Percentiles rank a stretch among this genome's conserved stretches.
Evolutionary conservation across 2,797 vertebrate genomes (phyloP).

Genomic region (Etheostoma nigrum): DNA sequence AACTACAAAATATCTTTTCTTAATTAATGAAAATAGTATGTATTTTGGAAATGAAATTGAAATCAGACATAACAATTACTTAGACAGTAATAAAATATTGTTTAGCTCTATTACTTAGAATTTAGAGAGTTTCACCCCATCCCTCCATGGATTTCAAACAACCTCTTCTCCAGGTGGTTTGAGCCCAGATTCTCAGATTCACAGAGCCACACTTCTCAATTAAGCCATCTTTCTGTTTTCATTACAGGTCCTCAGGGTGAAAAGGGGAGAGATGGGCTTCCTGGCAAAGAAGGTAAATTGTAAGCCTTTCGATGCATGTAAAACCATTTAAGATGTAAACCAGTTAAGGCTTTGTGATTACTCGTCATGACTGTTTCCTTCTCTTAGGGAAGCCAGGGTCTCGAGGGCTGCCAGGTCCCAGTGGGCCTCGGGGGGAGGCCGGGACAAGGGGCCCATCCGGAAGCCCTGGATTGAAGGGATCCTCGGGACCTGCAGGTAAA

Average conservation of each 20-base stretch:
- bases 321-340: constrained; percentile 42
- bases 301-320: constrained; percentile 30
- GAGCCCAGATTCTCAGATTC: constrained; percentile 11
- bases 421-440: constrained; percentile 86
- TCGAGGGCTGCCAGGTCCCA: constrained; percentile 84
- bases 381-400: constrained; percentile 83
- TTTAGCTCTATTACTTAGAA: constrained; percentile 9
- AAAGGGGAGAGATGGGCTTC: constrained; percentile 81
- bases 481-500: constrained; percentile 87
- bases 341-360: constrained; percentile 50
- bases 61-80: constrained; percentile 3
- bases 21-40: not conserved
- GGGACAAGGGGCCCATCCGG: constrained; percentile 86
- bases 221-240: constrained; percentile 51
- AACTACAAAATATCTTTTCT: not conserved
- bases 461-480: constrained; percentile 86
- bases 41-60: constrained; percentile 15
- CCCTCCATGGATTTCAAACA: constrained; percentile 20
- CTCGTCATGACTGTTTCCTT: constrained; percentile 57
- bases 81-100: not conserved
- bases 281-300: constrained; percentile 83
- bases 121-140: constrained; percentile 17
- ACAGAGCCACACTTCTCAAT: constrained; percentile 31
- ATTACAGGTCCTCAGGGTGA: constrained; percentile 85
- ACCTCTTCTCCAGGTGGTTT: constrained; percentile 24